Evolutionary conservation across 64 coral and sea anemone genomes (phyloP), one percentile per base, ranked within the genome.

Genomic region (Catalaphyllia jardinei): DNA sequence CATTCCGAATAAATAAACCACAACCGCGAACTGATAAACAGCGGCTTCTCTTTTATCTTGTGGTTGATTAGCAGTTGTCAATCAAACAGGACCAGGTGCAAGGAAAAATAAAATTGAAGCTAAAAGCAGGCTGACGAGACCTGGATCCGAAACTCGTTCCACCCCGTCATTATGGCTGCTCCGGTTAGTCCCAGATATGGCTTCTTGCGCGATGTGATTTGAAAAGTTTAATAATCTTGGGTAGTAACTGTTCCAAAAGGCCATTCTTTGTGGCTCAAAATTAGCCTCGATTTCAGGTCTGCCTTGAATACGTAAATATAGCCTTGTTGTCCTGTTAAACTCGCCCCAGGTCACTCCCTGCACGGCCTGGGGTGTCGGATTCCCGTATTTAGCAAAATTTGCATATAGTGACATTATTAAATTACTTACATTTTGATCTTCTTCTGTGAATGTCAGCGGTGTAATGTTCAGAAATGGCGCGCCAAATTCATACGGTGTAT

Each of bases 341-440:
- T 63, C 49, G 7, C 16, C 69, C 95, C 95, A 96, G 39, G 19
- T 83, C 20, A 96, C 39, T 19, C 67, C 83, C 1, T 76, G 72
- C 10, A 82, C 7, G 19, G 51, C 8, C 19, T 82, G n/a, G n/a
- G 95, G 88, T 69, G 94, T 92, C 29, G 94, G 94, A 18, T 80
- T 87, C 22, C 92, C 95, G 38, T 77, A 72, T 49, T 94, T 97
- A 19, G 86, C 91, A 93, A 97, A 97, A 62, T 94, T 97, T 20
- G 82, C 79, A 39, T 93, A 94, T 57, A 87, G 73, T n/a, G 51
- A 77, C 63, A 97, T 93, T 18, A 97, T 91, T 18, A 97, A 83
- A 52, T 59, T 88, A 52, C 95, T 97, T 24, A 97, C 62, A 57
- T 97, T 93, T 76, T 73, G 77, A 35, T 97, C 95, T 60, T 86